phyloP scores from a whole-genome alignment of 2,888 invertebrate species.

The Nomada ferruginata region DNA sequence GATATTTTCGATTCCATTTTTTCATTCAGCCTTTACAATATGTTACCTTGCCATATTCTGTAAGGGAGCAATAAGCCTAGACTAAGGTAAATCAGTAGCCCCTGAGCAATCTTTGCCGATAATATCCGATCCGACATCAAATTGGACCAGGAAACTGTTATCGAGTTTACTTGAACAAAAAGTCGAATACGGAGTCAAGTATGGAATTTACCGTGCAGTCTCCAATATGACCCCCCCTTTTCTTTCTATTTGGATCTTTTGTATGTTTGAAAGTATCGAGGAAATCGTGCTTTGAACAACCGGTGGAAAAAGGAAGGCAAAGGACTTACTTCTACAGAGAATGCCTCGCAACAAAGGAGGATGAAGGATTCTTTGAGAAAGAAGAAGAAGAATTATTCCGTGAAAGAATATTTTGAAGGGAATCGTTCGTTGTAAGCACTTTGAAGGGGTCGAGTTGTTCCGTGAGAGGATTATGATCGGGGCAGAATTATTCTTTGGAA shows the following conservation, averaged over 20 bases:
- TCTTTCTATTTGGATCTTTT: neutral
- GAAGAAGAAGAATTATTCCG: constrained; percentile 27
- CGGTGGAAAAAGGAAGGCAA: neutral
- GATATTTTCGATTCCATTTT: no score
- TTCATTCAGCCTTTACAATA: no score
- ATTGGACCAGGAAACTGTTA: constrained; percentile 17
- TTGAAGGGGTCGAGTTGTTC: neutral
- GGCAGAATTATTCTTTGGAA: constrained; percentile 24
- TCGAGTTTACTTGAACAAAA: neutral
- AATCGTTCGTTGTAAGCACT: constrained; percentile 23
- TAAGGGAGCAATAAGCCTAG: neutral
- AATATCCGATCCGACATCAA: constrained; percentile 3
- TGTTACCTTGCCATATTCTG: no score
- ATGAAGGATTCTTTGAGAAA: neutral
- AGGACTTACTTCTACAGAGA: neutral
- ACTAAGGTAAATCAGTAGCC: neutral
- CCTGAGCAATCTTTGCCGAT: constrained; percentile 1
- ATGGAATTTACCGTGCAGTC: constrained; percentile 14
- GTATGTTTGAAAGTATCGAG: constrained; percentile 20
- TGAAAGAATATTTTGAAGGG: constrained; percentile 40
- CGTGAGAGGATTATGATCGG: constrained; percentile 24
- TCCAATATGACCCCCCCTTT: constrained; percentile 14
- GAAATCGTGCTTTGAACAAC: constrained; percentile 13
- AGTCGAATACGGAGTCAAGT: neutral
- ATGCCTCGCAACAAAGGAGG: neutral